Conservation (phyloP, 2,797 vertebrate genomes). For the Pseudochirops corinnae region DNA sequence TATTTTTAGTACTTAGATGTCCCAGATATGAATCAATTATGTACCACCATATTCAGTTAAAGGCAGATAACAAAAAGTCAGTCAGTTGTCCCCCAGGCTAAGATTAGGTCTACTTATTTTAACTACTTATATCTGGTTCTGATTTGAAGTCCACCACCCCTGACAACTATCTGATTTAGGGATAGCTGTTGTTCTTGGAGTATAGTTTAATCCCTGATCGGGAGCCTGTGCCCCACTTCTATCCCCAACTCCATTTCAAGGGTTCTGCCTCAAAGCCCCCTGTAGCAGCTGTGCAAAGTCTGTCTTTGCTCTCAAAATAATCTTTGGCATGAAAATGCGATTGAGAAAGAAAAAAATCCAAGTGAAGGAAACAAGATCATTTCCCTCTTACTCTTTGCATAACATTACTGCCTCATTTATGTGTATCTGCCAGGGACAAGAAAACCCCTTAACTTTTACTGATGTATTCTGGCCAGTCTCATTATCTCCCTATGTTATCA, state of each 20-base stretch:
- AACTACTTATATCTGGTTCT: not conserved
- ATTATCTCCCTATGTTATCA: not conserved
- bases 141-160: not conserved
- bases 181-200: not conserved
- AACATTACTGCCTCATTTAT: not conserved
- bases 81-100: not conserved
- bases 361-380: not conserved
- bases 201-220: not conserved
- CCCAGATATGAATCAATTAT: not conserved
- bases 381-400: not conserved
- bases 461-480: not conserved
- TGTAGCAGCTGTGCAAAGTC: not conserved
- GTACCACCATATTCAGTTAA: not conserved
- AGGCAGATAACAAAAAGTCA: not conserved
- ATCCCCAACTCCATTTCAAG: not conserved
- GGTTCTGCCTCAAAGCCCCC: not conserved
- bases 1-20: not conserved
- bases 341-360: not conserved
- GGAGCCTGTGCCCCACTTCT: not conserved
- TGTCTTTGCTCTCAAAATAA: not conserved
- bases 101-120: not conserved
- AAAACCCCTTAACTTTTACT: not conserved
- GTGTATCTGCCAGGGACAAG: not conserved
- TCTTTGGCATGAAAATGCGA: not conserved
- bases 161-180: not conserved